phyloP scores from a whole-genome alignment of 2,113 vertebrate genomes.

The Sapayoa aenigma region DNA sequence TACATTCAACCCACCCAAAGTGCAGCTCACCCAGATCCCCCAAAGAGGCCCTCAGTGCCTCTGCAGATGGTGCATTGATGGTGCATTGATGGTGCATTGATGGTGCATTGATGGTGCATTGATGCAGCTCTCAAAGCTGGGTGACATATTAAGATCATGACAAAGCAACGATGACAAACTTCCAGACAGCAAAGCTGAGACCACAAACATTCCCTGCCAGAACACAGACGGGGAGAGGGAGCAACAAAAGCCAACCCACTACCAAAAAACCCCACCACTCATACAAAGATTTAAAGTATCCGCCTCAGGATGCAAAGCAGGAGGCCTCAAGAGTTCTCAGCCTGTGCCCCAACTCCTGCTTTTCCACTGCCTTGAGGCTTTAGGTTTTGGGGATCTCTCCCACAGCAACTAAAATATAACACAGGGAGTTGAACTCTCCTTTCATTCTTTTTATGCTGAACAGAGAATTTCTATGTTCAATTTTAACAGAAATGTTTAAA shows the following conservation, averaged over 20 bases:
- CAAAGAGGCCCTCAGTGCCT: neutral
- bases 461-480: neutral
- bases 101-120: neutral
- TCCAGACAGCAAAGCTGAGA: neutral
- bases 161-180: slow-evolving; percentile 14
- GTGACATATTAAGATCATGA: neutral
- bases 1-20: neutral
- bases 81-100: too few species aligned
- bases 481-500: neutral
- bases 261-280: neutral
- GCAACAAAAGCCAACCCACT: neutral
- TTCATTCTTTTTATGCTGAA: neutral
- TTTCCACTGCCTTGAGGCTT: neutral
- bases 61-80: neutral
- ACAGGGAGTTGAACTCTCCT: accelerated
- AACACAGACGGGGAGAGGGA: neutral
- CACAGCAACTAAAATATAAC: neutral
- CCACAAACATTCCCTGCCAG: neutral
- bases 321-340: neutral
- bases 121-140: neutral
- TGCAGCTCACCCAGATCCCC: neutral
- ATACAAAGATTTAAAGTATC: neutral
- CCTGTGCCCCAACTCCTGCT: neutral
- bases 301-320: neutral
- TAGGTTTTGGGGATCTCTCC: neutral